Base-by-base conservation (phyloP, 2,888 invertebrate genomes). In the Drosophila stalkeri region DNA sequence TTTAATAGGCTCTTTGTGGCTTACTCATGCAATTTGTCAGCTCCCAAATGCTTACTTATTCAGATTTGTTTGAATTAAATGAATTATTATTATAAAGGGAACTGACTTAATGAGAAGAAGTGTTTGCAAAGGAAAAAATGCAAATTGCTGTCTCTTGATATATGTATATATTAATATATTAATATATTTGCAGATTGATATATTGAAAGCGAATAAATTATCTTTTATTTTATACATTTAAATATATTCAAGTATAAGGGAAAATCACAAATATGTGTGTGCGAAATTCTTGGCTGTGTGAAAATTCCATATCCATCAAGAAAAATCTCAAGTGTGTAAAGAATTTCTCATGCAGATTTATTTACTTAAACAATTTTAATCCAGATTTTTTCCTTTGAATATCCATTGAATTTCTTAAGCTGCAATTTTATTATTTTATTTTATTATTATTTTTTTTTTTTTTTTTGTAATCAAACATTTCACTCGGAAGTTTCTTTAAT, bases 1-100 rank as follows among this genome's bases (percentile, higher is more conserved):
- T 75, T 80, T 81, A 82, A 80, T 72, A 64, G 70, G 60, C 74
- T 79, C 54, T 67, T 64, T 74, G 64, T 64, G 60, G 41, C 39
- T 63, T 63, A 37, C 47, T 64, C 65, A 33, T 49, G 60, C 64
- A 66, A 78, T 77, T 78, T 77, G 61, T 43, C 64, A 66, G 51
- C 35, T 72, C 77, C 63, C 77, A 9, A 51, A n/a, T 18, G 81
- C 27, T 61, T 64, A 55, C 54, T 80, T 80, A 80, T 64, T 66
- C 64, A 63, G 63, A 68, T 46, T 44, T 23, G 33, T 39, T 27
- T 31, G 27, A 64, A 33, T 46, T 49, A 33, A 46, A 61, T 44
- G 70, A 76, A 66, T 67, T 77, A 77, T 77, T 59, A 18, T 23
- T 16, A 4, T 2, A 27, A 31, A 41, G 41, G 27, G n/a, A 16